Conservation (phyloP, 2,113 vertebrate genomes). For the Elgaria multicarinata region DNA sequence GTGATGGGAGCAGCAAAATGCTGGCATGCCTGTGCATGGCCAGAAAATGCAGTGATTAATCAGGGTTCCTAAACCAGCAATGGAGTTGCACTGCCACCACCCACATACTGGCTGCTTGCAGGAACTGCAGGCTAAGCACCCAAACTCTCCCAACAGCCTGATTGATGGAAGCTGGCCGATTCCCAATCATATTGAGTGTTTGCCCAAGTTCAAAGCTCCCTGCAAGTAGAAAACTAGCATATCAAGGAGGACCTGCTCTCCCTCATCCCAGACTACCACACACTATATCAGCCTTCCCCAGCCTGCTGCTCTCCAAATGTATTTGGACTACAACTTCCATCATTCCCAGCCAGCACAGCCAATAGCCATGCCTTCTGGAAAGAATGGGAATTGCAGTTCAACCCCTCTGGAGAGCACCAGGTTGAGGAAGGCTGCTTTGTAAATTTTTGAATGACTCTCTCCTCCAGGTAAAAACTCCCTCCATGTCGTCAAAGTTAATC, state of each 20-base stretch:
- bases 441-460: not conserved
- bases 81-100: not conserved
- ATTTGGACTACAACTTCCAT: not conserved
- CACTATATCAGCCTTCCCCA: no score
- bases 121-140: not conserved
- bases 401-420: no score
- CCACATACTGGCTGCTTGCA: not conserved
- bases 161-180: not conserved
- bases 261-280: no score
- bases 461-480: not conserved
- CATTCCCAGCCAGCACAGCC: not conserved
- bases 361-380: no score
- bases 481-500: not conserved
- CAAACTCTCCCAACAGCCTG: not conserved
- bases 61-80: not conserved
- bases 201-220: not conserved
- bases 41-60: not conserved
- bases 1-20: not conserved
- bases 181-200: not conserved
- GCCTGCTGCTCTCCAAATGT: not conserved
- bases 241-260: no score
- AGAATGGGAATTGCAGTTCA: no score
- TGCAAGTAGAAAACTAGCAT: not conserved
- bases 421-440: no score
- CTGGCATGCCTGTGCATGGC: not conserved